Evolutionary conservation across 2,797 vertebrate species (phyloP).

Genomic region (Rhincodon typus): DNA sequence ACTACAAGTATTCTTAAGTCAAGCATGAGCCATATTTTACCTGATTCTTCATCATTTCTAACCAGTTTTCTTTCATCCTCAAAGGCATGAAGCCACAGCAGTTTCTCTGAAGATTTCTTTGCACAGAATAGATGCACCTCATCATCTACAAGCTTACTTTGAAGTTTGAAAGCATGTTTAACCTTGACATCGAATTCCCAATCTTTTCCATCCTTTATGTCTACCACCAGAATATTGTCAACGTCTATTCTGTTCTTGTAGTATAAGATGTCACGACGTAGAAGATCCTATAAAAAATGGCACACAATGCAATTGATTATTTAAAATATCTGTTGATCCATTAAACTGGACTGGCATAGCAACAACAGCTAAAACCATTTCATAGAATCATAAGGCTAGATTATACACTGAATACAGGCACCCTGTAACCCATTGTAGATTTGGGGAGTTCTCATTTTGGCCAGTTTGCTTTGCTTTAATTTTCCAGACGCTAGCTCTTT

Average conservation of each 20-base stretch:
- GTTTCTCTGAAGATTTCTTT: conserved; percentile 12
- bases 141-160: conserved; percentile 14
- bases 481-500: no score
- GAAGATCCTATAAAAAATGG: conserved; percentile 31
- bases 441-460: no score
- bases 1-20: background rate
- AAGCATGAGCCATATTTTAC: background rate
- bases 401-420: no score
- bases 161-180: conserved; percentile 29
- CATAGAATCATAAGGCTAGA: background rate
- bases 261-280: conserved; percentile 35
- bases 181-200: conserved; percentile 24
- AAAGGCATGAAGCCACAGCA: conserved; percentile 36
- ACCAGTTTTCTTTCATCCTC: conserved; percentile 27
- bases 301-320: background rate
- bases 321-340: background rate
- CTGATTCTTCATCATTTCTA: conserved; percentile 30
- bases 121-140: conserved; percentile 10
- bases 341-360: background rate
- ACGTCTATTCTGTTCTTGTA: conserved; percentile 37
- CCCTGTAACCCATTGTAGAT: no score
- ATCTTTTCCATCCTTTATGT: conserved; percentile 28
- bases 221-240: background rate
- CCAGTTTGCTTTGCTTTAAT: no score
- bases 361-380: background rate